Base-by-base conservation (phyloP, 2,113 vertebrate species). In the Bufo bufo region DNA sequence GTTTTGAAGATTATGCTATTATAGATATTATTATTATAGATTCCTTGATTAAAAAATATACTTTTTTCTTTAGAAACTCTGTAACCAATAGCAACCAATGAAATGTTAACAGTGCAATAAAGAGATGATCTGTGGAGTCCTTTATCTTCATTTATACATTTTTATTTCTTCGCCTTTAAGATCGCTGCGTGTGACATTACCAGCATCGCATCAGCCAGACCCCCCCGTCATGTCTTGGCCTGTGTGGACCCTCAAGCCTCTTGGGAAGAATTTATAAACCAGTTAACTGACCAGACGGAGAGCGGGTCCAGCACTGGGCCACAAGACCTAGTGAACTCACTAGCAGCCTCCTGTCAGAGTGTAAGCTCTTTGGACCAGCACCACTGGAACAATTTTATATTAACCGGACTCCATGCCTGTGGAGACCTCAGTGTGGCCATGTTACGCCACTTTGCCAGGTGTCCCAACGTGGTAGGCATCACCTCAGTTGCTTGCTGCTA, bases 401-500 rank as follows among this genome's bases (percentile, higher is more conserved):
- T 99, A 49, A 98, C 96, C 0, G 98, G 97, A 50, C 96, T 99
- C 0, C 98, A 99, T 0, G 95, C 98, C 71, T 99, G 98, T 0
- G 98, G 98, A 0, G 98, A 99, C 91, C 96, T 99, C 20, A 97
- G 97, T 50, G 92, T 96, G 0, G 95, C 98, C 14, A 94, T 98
- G 71, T 95, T 99, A 8, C 94, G 95, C 2, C 97, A 97, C 90
- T 99, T 99, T 0, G 92, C 90, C 90, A 85, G 79, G 85, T 96
- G 97, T 89, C 96, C 97, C 0, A 84, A 93, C 0, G 95, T 97
- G 11, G 93, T 90, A 0, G 97, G 95, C 7, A 92, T 99, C 89
- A 97, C 97, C 12, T 96, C 96, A 0, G 98, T 96, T 58, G 96
- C 96, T 4, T 99, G 98, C 75, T 99, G 98, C 92, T 97, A 99